Evolutionary conservation across 2,888 invertebrate species (phyloP).

Genomic region (Caenorhabditis zanzibari): DNA sequence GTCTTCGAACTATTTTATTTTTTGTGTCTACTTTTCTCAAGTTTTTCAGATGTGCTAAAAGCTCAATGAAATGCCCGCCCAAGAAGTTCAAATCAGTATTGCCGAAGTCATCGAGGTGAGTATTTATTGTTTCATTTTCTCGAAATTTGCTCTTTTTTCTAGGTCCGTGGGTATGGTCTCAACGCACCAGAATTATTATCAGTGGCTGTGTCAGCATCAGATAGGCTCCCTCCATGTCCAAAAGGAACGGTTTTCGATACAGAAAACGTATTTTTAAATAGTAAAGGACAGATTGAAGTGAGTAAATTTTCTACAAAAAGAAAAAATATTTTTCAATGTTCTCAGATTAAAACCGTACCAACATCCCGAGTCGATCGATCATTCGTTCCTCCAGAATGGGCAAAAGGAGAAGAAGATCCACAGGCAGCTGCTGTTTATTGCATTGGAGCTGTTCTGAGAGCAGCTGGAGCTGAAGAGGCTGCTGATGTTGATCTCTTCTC

Average conservation of each 20-base stretch:
- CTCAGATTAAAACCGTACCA: constrained; percentile 71
- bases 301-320: constrained; percentile 31
- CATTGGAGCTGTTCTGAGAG: constrained; percentile 74
- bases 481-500: constrained; percentile 80
- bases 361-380: constrained; percentile 50
- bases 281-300: constrained; percentile 75
- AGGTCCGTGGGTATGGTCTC: constrained; percentile 75
- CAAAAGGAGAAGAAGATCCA: constrained; percentile 70
- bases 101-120: constrained; percentile 70
- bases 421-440: constrained; percentile 76
- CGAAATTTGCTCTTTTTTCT: constrained; percentile 4
- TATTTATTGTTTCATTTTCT: not conserved
- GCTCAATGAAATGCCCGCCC: constrained; percentile 49
- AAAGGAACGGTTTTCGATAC: constrained; percentile 75
- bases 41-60: constrained; percentile 56
- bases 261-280: constrained; percentile 76
- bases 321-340: not conserved
- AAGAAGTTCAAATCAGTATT: constrained; percentile 69
- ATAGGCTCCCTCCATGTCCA: constrained; percentile 71
- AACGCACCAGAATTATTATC: constrained; percentile 73
- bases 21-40: constrained; percentile 23
- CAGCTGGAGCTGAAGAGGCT: constrained; percentile 74
- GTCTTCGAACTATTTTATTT: constrained; percentile 42
- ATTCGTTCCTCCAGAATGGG: constrained; percentile 76
- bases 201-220: constrained; percentile 70